Conservation (phyloP, 2,888 invertebrate genomes). For the Meliscaeva auricollis region DNA sequence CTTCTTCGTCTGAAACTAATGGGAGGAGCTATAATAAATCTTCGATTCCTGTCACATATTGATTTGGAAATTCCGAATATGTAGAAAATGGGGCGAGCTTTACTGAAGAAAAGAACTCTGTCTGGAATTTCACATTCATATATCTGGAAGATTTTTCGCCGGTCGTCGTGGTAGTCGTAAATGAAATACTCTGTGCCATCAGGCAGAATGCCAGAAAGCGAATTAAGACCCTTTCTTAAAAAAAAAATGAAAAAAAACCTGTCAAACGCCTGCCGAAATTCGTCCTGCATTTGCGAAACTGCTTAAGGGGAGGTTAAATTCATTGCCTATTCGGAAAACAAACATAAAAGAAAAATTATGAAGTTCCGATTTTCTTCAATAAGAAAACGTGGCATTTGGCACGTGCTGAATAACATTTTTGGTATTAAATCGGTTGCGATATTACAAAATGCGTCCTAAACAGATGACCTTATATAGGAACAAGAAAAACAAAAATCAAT, state of each 20-base stretch:
- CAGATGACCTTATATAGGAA: not conserved
- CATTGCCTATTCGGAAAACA: not conserved
- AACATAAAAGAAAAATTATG: not conserved
- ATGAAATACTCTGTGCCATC: constrained; percentile 6
- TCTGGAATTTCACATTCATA: constrained; percentile 15
- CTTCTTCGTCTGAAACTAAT: constrained; percentile 20
- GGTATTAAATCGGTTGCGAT: constrained; percentile 1
- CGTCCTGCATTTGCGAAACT: constrained; percentile 3
- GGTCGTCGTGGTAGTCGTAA: not conserved
- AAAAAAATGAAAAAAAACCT: constrained; percentile 5
- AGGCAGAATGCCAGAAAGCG: constrained; percentile 37
- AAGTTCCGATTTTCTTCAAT: constrained; percentile 5
- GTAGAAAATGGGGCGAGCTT: not conserved
- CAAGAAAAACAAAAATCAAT: constrained; percentile 15
- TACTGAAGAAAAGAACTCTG: not conserved
- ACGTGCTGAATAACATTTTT: constrained; percentile 37
- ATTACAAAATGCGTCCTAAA: not conserved
- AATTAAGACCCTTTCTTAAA: constrained; percentile 11
- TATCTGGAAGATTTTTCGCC: constrained; percentile 2
- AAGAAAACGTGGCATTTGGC: constrained; percentile 49
- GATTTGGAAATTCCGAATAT: constrained; percentile 21
- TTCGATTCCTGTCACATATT: constrained; percentile 51
- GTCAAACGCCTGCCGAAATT: constrained; percentile 22
- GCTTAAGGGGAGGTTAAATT: constrained; percentile 19
- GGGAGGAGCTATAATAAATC: constrained; percentile 48